Evolutionary conservation across 2,888 invertebrate species (phyloP).

Genomic region (Blastobasis adustella): DNA sequence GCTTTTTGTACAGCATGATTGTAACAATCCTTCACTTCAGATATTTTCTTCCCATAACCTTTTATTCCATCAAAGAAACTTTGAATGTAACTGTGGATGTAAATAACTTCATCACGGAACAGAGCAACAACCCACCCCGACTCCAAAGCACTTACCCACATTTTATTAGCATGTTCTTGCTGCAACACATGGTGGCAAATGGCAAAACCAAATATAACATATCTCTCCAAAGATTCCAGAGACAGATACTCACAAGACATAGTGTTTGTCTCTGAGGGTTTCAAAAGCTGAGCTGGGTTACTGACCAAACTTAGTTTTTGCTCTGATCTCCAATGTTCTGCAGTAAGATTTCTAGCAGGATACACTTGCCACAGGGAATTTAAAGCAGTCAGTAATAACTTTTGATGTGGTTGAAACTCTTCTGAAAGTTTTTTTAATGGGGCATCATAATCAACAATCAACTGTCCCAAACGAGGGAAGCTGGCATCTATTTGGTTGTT

Average conservation of each 20-base stretch:
- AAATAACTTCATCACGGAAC: constrained; percentile 97
- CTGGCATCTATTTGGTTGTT: constrained; percentile 92
- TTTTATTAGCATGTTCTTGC: constrained; percentile 87
- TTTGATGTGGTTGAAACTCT: constrained; percentile 96
- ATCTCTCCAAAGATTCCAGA: constrained; percentile 95
- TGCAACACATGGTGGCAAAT: constrained; percentile 92
- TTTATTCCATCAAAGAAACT: constrained; percentile 96
- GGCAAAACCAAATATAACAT: constrained; percentile 96
- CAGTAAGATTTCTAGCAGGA: constrained; percentile 90
- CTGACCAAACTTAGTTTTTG: constrained; percentile 95
- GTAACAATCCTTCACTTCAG: constrained; percentile 97
- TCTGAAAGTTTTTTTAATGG: constrained; percentile 96
- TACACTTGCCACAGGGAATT: constrained; percentile 92
- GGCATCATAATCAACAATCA: constrained; percentile 98
- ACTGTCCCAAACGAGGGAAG: constrained; percentile 96
- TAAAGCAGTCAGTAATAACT: constrained; percentile 88
- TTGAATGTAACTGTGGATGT: constrained; percentile 95
- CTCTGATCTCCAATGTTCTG: constrained; percentile 95
- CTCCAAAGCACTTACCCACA: constrained; percentile 94
- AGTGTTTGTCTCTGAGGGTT: constrained; percentile 95
- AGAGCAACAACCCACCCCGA: constrained; percentile 95
- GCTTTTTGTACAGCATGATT: constrained; percentile 93
- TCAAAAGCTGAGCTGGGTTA: constrained; percentile 94
- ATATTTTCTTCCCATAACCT: constrained; percentile 92
- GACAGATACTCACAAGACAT: constrained; percentile 99